A percentile compares a stretch with the other conserved stretches of the same genome.
These are phyloP conservation scores for Periplaneta americana DNA, from an alignment of 1,140 invertebrate species.

Conservation along the genomic window DNA sequence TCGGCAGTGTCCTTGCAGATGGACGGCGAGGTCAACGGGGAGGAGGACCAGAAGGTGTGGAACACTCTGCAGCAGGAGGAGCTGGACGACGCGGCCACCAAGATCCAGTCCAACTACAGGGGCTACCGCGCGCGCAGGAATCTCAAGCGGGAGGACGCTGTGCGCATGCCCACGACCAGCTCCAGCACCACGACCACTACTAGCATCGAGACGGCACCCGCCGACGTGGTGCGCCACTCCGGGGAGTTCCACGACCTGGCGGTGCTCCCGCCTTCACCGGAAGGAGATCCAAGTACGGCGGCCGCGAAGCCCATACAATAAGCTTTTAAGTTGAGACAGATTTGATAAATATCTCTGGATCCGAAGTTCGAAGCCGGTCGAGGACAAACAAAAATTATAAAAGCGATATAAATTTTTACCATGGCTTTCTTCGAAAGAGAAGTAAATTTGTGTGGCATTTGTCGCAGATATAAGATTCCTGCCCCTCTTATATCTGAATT, in stretches of 20 bases:
- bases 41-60: constrained; percentile 10
- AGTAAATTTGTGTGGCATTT: too few species aligned
- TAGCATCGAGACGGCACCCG: constrained; percentile 17
- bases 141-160: constrained; percentile 27
- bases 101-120: constrained; percentile 43
- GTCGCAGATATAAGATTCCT: too few species aligned
- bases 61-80: constrained; percentile 17
- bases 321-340: not conserved
- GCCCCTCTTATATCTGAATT: too few species aligned
- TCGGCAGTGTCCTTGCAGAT: not conserved
- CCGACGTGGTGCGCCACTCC: constrained; percentile 28
- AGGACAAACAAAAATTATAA: too few species aligned
- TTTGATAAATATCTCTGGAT: too few species aligned
- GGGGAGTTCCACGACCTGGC: constrained; percentile 39
- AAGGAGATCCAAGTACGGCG: not conserved
- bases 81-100: constrained; percentile 36
- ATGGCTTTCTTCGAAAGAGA: too few species aligned
- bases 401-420: too few species aligned
- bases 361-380: too few species aligned
- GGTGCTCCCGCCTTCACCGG: constrained; percentile 25
- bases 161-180: constrained; percentile 21
- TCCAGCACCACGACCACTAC: constrained; percentile 26
- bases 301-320: not conserved
- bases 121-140: constrained; percentile 34
- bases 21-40: constrained; percentile 2